Conservation (phyloP, 1,140 invertebrate genomes). For the Cyclargus thomasi region DNA sequence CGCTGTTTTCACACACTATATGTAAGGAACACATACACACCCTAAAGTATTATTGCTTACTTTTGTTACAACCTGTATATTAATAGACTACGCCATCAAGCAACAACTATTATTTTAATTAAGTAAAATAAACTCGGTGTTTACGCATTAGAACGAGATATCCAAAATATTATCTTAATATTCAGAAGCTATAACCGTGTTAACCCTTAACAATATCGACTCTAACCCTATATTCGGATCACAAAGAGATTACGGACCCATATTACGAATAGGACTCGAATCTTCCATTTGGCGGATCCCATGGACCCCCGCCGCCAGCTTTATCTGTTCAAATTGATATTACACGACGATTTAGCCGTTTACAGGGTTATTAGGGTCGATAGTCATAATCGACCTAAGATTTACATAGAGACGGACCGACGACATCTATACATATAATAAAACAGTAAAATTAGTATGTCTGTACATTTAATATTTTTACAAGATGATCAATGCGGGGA, state of each 20-base stretch:
- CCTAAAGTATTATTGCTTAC: too few relatives aligned
- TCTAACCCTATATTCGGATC: background rate
- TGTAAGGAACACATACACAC: too few relatives aligned
- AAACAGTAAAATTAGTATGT: too few relatives aligned
- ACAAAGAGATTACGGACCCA: background rate
- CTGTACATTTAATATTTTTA: too few relatives aligned
- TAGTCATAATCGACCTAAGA: background rate
- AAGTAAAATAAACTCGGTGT: too few relatives aligned
- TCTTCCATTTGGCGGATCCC: background rate
- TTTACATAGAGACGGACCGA: background rate
- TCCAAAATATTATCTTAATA: background rate
- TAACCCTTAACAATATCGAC: background rate
- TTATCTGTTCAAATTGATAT: conserved; percentile 3
- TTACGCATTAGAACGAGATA: too few relatives aligned
- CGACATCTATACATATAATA: too few relatives aligned
- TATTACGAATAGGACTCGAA: background rate
- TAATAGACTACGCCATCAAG: too few relatives aligned
- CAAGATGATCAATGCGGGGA: too few relatives aligned
- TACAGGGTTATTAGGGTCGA: background rate
- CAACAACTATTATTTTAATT: too few relatives aligned
- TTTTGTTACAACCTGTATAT: too few relatives aligned
- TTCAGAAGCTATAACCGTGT: background rate
- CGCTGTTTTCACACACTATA: too few relatives aligned
- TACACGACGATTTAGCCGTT: background rate
- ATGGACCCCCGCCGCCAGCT: background rate